Base-by-base conservation (phyloP, 2,888 invertebrate species). In the Rhyacophila evoluta region DNA sequence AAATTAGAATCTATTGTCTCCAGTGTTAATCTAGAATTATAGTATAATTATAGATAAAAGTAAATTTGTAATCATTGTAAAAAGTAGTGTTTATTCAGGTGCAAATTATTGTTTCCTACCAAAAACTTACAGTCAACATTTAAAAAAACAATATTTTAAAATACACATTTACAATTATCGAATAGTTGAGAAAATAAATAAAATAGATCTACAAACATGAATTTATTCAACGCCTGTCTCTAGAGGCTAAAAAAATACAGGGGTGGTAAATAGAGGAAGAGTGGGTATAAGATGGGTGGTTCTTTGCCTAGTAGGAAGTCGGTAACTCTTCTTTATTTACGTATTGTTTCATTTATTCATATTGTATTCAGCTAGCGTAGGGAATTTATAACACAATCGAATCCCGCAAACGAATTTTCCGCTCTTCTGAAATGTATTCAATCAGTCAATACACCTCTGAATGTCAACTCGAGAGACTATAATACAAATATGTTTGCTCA, bases 281-380 rank as follows among this genome's bases (percentile, higher is more conserved):
- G 15, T 55, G 15, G 19, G 2, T 0, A 33, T 33, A 55, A 19
- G 25, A 2, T 19, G 15, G 19, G 19, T 25, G 55, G 55, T 19
- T 0, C 8, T 19, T 55, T 12, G 15, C 19, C 8, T 15, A 19
- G 55, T 55, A 25, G 55, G 19, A 55, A 55, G 19, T 55, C 25
- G 19, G 55, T 19, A 25, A 55, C 55, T 55, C 55, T 55, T 55
- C 55, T 55, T 55, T 55, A 19, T 55, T 55, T 55, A 55, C 55
- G 55, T 55, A 55, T 55, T 55, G 55, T 55, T 55, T 55, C 19
- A 55, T 55, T 55, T 55, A 55, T 55, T 55, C 55, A 55, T n/a
- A 55, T 15, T 19, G 55, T 55, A 55, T 55, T 55, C 55, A 55
- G 55, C 55, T 2, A 19, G 55, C 55, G 55, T 55, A 19, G 19